phyloP scores from a whole-genome alignment of 2,797 vertebrate species.

The Hylomyscus alleni region DNA sequence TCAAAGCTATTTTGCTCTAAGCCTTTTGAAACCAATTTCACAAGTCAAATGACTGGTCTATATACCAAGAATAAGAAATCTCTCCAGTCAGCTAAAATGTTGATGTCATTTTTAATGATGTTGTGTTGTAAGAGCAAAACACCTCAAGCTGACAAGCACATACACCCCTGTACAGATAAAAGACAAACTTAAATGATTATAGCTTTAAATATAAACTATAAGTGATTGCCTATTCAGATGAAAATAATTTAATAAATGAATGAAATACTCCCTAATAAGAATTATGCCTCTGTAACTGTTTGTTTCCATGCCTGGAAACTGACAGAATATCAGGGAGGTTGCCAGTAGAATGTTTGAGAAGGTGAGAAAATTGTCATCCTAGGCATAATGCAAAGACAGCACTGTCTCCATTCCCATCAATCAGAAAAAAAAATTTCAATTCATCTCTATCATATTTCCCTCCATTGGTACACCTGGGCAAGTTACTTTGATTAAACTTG shows the following conservation, averaged over 20 bases:
- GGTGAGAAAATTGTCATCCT: not conserved
- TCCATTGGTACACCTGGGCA: slow-evolving; percentile 25
- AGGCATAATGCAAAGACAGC: slow-evolving; percentile 9
- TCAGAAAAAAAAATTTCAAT: slow-evolving; percentile 62
- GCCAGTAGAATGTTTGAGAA: not conserved
- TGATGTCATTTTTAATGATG: slow-evolving; percentile 78
- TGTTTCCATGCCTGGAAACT: not conserved
- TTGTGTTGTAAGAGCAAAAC: slow-evolving; percentile 23
- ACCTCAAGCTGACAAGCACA: slow-evolving; percentile 23
- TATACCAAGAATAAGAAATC: slow-evolving; percentile 83
- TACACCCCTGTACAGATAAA: not conserved
- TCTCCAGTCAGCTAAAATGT: slow-evolving; percentile 81
- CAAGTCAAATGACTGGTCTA: slow-evolving; percentile 80
- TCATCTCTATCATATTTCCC: not conserved
- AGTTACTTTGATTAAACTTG: slow-evolving; percentile 9
- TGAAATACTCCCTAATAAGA: not conserved
- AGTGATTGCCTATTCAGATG: slow-evolving; percentile 23
- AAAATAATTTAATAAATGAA: slow-evolving; percentile 55
- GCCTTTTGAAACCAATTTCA: slow-evolving; percentile 76
- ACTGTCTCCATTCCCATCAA: not conserved
- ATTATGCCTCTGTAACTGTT: slow-evolving; percentile 5
- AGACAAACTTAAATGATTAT: slow-evolving; percentile 2
- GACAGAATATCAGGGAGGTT: not conserved
- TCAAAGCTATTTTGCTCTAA: slow-evolving; percentile 78
- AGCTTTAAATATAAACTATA: slow-evolving; percentile 58